These are phyloP conservation scores for Acleris sparsana DNA, from an alignment of 2,888 invertebrate genomes.

Conservation along the genomic window DNA sequence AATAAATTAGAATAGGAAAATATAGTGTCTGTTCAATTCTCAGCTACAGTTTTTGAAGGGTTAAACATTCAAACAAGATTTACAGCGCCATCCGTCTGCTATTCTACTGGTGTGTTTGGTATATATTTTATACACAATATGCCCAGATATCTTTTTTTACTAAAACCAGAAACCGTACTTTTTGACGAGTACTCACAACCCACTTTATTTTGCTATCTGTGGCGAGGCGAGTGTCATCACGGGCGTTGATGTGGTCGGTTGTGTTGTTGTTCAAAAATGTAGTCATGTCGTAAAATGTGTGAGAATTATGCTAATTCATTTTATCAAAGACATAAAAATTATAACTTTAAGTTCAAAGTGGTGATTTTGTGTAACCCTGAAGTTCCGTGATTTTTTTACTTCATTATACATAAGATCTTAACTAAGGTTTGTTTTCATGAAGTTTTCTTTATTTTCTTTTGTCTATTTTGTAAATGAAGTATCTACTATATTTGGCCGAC, in stretches of 20 bases:
- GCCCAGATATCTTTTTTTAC: too few relatives aligned
- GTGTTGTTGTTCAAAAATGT: slow-evolving; percentile 62
- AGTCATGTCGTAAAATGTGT: slow-evolving; percentile 62
- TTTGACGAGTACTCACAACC: too few relatives aligned
- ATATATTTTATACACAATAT: too few relatives aligned
- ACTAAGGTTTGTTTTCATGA: slow-evolving; percentile 31
- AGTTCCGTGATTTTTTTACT: slow-evolving; percentile 48
- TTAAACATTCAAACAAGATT: too few relatives aligned
- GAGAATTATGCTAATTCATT: slow-evolving; percentile 53
- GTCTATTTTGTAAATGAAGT: not conserved
- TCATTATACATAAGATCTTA: slow-evolving; percentile 14
- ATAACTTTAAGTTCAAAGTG: slow-evolving; percentile 51
- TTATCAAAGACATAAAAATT: slow-evolving; percentile 47
- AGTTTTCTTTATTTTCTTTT: slow-evolving; percentile 9
- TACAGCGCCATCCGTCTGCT: too few relatives aligned
- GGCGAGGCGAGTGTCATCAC: slow-evolving; percentile 50
- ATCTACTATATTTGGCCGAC: too few relatives aligned
- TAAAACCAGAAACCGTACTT: too few relatives aligned
- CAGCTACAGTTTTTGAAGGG: too few relatives aligned
- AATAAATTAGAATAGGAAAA: too few relatives aligned
- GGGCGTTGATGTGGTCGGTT: slow-evolving; percentile 52
- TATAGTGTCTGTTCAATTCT: too few relatives aligned
- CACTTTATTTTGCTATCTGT: slow-evolving; percentile 12
- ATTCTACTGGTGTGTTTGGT: too few relatives aligned
- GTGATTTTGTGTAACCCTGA: slow-evolving; percentile 49